Evolutionary conservation across 1,140 invertebrate species (phyloP), one percentile per base, ranked within the genome.

Genomic region (Nomia melanderi): DNA sequence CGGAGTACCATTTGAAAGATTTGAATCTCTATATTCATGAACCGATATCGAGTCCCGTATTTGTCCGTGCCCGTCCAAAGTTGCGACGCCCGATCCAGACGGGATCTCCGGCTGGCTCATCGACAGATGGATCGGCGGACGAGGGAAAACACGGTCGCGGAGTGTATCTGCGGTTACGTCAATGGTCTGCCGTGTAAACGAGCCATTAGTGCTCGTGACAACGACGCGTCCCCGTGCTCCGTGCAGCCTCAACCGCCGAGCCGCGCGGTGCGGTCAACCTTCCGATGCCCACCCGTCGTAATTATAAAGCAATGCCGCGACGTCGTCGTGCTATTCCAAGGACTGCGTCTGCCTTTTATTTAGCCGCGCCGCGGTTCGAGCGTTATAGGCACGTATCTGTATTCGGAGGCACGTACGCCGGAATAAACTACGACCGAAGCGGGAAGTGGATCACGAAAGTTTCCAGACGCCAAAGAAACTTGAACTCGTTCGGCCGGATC

Each of bases 241-340:
- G 47, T 39, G 77, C 79, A 77, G 72, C 79, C 67, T 78, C 70
- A 71, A 41, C 65, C 57, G 47, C 59, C 72, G 67, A 69, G 82
- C 59, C 79, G 62, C 57, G 47, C 59, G 67, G 67, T 72, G 82
- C 59, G 81, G 62, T 81, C 78, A 69, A 81, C 76, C 79, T 64
- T 72, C 62, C 75, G 23, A 73, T 53, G 56, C 62, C 60, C 56
- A 69, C 17, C 59, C 77, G 66, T 50, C 66, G 83, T 72, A 78
- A 85, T 85, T 85, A 84, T 72, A 78, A 85, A 84, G 75, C 78
- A 71, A 70, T 71, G 60, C 74, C 47, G 39, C 65, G 63, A 54
- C 69, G 33, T 73, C 75, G 82, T 84, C 62, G 72, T 64, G 72
- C 72, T 75, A 79, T 67, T 78, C 75, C 59, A 29, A 54, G 29